Evolutionary conservation across 1,140 invertebrate species (phyloP).

Genomic region (Drosophila mayri): DNA sequence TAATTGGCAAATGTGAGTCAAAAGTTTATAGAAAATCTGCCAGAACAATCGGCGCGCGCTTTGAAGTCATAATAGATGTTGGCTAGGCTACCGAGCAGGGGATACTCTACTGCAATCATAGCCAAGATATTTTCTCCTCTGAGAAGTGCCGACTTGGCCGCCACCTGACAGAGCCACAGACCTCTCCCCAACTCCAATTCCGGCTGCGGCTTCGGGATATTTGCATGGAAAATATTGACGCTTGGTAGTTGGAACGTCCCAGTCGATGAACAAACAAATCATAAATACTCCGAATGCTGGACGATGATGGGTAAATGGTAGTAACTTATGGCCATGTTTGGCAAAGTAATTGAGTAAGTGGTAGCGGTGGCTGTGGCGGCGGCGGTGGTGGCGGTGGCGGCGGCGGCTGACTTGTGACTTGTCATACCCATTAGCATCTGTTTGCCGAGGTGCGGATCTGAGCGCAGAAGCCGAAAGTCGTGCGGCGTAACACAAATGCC

Average conservation of each 20-base stretch:
- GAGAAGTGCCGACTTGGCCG: conserved; percentile 61
- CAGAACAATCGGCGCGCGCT: conserved; percentile 80
- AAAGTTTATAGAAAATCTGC: conserved; percentile 77
- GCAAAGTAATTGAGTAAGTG: conserved; percentile 83
- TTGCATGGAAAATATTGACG: conserved; percentile 77
- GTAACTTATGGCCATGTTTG: conserved; percentile 61
- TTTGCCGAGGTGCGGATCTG: conserved; percentile 73
- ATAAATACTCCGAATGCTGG: conserved; percentile 71
- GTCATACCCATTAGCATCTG: conserved; percentile 83
- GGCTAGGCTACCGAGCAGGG: conserved; percentile 16
- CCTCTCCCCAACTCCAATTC: conserved; percentile 40
- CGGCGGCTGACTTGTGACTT: conserved; percentile 55
- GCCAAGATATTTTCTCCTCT: conserved; percentile 5
- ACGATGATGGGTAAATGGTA: conserved; percentile 29
- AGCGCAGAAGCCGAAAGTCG: conserved; percentile 78
- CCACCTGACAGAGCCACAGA: conserved; percentile 67
- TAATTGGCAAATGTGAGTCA: conserved; percentile 84
- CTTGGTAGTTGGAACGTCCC: conserved; percentile 67
- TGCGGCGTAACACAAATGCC: conserved; percentile 79
- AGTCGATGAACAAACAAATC: conserved; percentile 75
- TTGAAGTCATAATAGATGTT: conserved; percentile 82
- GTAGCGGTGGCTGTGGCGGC: conserved; percentile 36
- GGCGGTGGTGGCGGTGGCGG: conserved; percentile 41
- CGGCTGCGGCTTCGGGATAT: conserved; percentile 32
- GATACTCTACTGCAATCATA: background rate